Percentiles rank a stretch among this genome's conserved stretches.
Conservation (phyloP, 2,888 invertebrate genomes). For the Cephus sareptanus region DNA sequence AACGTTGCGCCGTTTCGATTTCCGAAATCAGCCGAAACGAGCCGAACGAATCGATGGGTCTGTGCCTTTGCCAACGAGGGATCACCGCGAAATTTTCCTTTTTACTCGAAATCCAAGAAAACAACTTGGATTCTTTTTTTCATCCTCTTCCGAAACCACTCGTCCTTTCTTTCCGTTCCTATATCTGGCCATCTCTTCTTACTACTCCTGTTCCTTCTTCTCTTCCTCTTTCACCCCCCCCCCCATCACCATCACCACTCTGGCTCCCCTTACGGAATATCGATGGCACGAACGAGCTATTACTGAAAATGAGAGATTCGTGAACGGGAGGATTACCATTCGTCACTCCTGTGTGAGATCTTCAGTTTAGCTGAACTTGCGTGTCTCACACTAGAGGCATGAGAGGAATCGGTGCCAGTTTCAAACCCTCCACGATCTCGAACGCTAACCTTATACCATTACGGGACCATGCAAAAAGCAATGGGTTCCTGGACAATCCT, state of each 20-base stretch:
- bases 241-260: background rate
- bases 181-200: background rate
- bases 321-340: background rate
- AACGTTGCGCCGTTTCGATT: background rate
- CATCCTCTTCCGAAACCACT: background rate
- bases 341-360: background rate
- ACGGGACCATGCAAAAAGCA: background rate
- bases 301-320: conserved; percentile 4
- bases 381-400: background rate
- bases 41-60: background rate
- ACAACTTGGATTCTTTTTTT: background rate
- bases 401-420: background rate
- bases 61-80: background rate
- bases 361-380: background rate
- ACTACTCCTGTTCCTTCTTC: background rate
- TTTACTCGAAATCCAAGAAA: background rate
- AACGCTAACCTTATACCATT: background rate
- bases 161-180: background rate
- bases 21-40: background rate
- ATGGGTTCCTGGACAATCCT: background rate
- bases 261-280: background rate
- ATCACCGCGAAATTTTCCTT: background rate
- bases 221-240: background rate
- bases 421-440: background rate
- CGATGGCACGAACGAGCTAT: conserved; percentile 1